Evolutionary conservation across 2,888 invertebrate species (phyloP), one percentile per base, ranked within the genome.

Genomic region (Acronicta aceris): DNA sequence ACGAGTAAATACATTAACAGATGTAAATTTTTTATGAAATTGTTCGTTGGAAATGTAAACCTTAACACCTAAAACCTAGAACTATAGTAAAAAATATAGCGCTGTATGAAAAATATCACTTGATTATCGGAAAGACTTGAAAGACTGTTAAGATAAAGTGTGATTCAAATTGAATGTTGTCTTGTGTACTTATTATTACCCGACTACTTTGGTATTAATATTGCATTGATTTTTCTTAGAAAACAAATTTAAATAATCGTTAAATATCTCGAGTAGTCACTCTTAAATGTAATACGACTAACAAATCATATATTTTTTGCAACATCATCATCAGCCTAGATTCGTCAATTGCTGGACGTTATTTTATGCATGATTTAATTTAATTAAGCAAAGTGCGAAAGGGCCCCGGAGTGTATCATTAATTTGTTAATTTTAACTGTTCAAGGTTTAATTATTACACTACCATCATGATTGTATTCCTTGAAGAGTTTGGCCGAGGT

Each of bases 51-150:
- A 90, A 89, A 86, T 83, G 72, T 84, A 77, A 82, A 82, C 81
- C 83, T 88, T 90, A 79, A 61, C 5, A 53, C 16, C 70, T 86
- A 87, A 48, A 72, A 76, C 85, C 84, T 90, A 89, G 77, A 41
- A 77, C 83, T 88, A 90, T 79, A 81, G 56, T 79, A 84, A 82
- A 83, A 82, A 88, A 85, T 83, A 83, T 90, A 87, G 83, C 53
- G 75, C 78, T 80, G 78, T 85, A 86, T 81, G 81, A 86, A 91
- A 80, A 90, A 92, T 91, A 93, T 93, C 91, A 91, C 91, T 90
- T 86, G 87, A 82, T 87, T 86, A 85, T 85, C 84, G 87, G 88
- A 91, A 89, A 91, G 86, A 51, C 45, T 49, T 55, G 50, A 45
- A 48, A 67, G 33, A 51, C 42, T 49, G 65, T 55, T 59, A 56